Evolutionary conservation across 2,888 invertebrate species (phyloP).

Genomic region (Mesochorus sp.): DNA sequence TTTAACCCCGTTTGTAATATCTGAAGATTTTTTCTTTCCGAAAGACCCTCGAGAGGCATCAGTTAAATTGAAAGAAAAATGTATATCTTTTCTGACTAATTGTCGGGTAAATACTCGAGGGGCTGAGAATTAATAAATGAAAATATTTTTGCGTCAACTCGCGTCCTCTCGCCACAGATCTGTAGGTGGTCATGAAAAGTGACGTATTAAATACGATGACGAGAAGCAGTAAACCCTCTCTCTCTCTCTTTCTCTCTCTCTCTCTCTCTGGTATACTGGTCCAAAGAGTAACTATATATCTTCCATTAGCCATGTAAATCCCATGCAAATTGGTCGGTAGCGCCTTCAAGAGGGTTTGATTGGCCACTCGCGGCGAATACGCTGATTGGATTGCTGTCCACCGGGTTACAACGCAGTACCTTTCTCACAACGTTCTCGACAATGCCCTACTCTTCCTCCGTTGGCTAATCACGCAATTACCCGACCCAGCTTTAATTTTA

Average conservation of each 20-base stretch:
- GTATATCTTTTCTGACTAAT: conserved; percentile 1
- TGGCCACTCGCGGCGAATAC: conserved; percentile 74
- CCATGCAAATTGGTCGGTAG: conserved; percentile 77
- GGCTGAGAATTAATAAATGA: neutral
- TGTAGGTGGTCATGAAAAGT: conserved; percentile 12
- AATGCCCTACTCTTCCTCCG: conserved; percentile 61
- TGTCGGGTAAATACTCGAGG: conserved; percentile 8
- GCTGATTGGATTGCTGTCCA: conserved; percentile 76
- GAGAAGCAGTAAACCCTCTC: conserved; percentile 9
- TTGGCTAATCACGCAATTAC: conserved; percentile 78
- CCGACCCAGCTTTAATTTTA: conserved; percentile 75
- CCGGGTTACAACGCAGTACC: conserved; percentile 3
- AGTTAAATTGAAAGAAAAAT: too few relatives aligned
- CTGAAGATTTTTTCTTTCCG: too few relatives aligned
- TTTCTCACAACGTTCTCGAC: conserved; percentile 16
- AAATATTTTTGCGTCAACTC: conserved; percentile 13
- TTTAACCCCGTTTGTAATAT: too few relatives aligned
- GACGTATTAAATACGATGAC: conserved; percentile 24
- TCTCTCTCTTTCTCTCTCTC: conserved; percentile 5
- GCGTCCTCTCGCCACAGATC: neutral
- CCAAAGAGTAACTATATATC: conserved; percentile 12
- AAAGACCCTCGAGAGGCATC: too few relatives aligned
- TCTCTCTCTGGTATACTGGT: neutral
- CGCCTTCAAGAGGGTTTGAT: conserved; percentile 75
- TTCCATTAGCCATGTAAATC: conserved; percentile 75